Evolutionary conservation across 1,140 invertebrate genomes (phyloP).

Genomic region (Muscidifurax raptorellus): DNA sequence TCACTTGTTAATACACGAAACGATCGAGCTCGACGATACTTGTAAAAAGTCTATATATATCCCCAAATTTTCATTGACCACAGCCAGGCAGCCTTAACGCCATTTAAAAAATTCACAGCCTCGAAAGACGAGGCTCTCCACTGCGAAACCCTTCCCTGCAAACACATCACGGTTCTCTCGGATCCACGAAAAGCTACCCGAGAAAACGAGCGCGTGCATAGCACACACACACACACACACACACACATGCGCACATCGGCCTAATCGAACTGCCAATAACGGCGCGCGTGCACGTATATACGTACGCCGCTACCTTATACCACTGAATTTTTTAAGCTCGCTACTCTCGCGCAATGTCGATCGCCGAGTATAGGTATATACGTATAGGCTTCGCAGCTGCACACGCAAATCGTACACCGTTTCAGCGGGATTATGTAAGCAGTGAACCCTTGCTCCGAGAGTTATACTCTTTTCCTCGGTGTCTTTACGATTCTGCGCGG

Average conservation of each 20-base stretch:
- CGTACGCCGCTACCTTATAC: background rate
- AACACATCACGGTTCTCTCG: too few species aligned
- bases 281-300: background rate
- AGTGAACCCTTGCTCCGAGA: background rate
- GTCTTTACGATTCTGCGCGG: background rate
- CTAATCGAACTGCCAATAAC: slow-evolving; percentile 53
- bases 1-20: too few species aligned
- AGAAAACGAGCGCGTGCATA: background rate
- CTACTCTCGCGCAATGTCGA: background rate
- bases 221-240: too few species aligned
- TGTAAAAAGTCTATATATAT: too few species aligned
- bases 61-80: too few species aligned
- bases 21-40: too few species aligned
- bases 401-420: slow-evolving; percentile 4
- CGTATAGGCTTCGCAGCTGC: background rate
- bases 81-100: too few species aligned
- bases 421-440: slow-evolving; percentile 27
- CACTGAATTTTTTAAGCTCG: slow-evolving; percentile 47
- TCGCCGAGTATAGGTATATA: background rate
- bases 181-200: background rate
- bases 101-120: too few species aligned
- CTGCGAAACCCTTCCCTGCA: too few species aligned
- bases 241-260: background rate
- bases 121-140: too few species aligned
- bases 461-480: background rate